phyloP scores from a whole-genome alignment of 2,888 invertebrate species.

The Oligia fasciuncula region DNA sequence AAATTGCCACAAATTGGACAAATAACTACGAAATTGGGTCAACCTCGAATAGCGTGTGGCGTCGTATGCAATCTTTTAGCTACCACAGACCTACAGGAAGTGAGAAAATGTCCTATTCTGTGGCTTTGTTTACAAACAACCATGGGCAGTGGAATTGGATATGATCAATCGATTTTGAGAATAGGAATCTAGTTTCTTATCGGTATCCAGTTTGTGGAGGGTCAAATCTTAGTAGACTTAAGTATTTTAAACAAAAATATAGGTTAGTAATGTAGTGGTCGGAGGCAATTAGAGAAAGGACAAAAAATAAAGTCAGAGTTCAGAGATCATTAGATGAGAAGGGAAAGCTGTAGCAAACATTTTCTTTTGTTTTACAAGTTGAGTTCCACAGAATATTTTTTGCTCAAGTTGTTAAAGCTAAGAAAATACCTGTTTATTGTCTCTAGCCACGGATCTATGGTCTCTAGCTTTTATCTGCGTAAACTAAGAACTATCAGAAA shows the following conservation, averaged over 20 bases:
- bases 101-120: constrained; percentile 10
- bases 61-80: constrained; percentile 4
- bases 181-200: background rate
- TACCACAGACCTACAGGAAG: constrained; percentile 17
- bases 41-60: background rate
- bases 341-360: background rate
- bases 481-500: background rate
- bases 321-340: constrained; percentile 7
- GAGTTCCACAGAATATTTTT: constrained; percentile 11
- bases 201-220: background rate
- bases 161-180: constrained; percentile 1
- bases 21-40: background rate
- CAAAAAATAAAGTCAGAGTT: background rate
- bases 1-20: background rate
- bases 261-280: background rate
- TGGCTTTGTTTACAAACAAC: constrained; percentile 24
- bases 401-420: constrained; percentile 1
- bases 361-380: background rate
- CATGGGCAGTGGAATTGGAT: background rate
- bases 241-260: too few relatives aligned
- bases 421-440: constrained; percentile 13
- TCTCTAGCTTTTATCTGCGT: background rate
- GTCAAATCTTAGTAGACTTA: background rate
- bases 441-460: background rate
- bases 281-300: background rate